phyloP scores from a whole-genome alignment of 2,113 vertebrate species.

The Xiphorhynchus elegans region DNA sequence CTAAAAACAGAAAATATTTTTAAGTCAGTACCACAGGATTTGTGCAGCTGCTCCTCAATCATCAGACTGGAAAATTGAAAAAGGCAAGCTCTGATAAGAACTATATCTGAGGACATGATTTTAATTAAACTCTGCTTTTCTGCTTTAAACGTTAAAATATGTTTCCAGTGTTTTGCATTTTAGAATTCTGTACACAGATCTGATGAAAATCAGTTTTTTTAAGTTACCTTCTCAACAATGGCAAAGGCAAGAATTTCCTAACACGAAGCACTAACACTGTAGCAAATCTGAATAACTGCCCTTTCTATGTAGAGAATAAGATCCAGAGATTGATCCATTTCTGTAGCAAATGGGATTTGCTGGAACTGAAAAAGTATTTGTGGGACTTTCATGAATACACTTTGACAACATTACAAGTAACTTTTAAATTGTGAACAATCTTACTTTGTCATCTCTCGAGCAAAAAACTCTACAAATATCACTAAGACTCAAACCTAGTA shows the following conservation, averaged over 20 bases:
- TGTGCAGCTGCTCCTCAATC: background rate
- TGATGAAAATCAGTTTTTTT: background rate
- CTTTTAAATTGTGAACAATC: background rate
- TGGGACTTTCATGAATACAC: background rate
- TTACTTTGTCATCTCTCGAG: background rate
- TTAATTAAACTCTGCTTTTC: slow-evolving; percentile 58
- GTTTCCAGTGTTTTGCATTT: slow-evolving; percentile 31
- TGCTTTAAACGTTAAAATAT: slow-evolving; percentile 57
- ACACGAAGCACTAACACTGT: background rate
- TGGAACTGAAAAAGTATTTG: background rate
- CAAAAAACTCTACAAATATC: background rate
- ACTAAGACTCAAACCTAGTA: background rate
- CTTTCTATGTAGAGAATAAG: background rate
- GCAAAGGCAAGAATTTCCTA: background rate
- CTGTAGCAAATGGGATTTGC: background rate
- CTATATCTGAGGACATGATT: slow-evolving; percentile 7
- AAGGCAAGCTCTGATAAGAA: slow-evolving; percentile 58
- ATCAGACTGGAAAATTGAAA: slow-evolving; percentile 69
- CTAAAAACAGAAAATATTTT: background rate
- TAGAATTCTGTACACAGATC: background rate
- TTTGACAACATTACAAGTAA: background rate
- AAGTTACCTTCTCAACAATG: background rate
- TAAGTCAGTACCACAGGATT: background rate
- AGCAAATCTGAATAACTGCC: background rate
- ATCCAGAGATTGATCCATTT: background rate